Conservation (phyloP, 2,797 vertebrate genomes). For the Rhinogobio ventralis region DNA sequence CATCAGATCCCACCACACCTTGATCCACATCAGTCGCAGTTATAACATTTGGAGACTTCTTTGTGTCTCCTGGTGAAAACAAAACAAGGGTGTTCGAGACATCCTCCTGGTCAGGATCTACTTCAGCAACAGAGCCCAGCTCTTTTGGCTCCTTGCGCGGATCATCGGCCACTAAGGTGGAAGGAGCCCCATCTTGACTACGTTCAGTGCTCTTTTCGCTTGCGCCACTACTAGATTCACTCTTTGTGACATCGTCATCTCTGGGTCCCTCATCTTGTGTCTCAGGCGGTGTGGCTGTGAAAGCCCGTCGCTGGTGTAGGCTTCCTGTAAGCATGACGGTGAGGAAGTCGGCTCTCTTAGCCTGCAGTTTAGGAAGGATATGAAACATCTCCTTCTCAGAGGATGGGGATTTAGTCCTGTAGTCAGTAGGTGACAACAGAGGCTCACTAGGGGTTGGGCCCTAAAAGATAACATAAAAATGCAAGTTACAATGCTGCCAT, state of each 20-base stretch:
- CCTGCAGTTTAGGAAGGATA: slow-evolving; percentile 79
- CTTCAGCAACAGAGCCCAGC: slow-evolving; percentile 85
- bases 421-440: slow-evolving; percentile 73
- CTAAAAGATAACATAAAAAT: slow-evolving; percentile 36
- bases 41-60: slow-evolving; percentile 86
- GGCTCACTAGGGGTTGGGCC: slow-evolving; percentile 61
- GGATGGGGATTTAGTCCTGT: slow-evolving; percentile 78
- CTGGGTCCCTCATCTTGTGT: slow-evolving; percentile 76
- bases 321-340: slow-evolving; percentile 85
- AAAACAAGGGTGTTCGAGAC: slow-evolving; percentile 95
- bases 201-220: slow-evolving; percentile 91
- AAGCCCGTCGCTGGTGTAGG: slow-evolving; percentile 80
- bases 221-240: slow-evolving; percentile 87
- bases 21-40: slow-evolving; percentile 84
- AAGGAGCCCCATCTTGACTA: slow-evolving; percentile 90
- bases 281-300: slow-evolving; percentile 74
- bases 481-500: neutral
- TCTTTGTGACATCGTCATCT: slow-evolving; percentile 80
- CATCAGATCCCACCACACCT: slow-evolving; percentile 82
- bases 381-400: slow-evolving; percentile 86
- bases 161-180: slow-evolving; percentile 89
- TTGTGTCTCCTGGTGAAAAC: slow-evolving; percentile 94
- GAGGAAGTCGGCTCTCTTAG: slow-evolving; percentile 90
- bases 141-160: slow-evolving; percentile 87
- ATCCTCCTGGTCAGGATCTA: slow-evolving; percentile 93